phyloP scores from a whole-genome alignment of 2,113 vertebrate species.

The Pterocles orientalis region DNA sequence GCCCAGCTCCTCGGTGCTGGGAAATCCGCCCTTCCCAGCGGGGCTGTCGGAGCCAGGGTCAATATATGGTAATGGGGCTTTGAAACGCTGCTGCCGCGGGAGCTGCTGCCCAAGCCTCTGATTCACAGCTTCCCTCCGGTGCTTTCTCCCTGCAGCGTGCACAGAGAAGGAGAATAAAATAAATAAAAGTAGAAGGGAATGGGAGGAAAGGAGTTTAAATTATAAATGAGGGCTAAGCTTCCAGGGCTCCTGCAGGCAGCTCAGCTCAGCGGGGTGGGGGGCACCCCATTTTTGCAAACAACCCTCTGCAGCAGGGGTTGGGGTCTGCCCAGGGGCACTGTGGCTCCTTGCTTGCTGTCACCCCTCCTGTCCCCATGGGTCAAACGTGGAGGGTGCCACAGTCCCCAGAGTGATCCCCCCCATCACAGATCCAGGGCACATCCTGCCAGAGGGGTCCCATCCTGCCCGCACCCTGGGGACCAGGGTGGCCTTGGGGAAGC shows the following conservation, averaged over 20 bases:
- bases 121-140: slow-evolving; percentile 64
- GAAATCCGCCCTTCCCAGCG: slow-evolving; percentile 29
- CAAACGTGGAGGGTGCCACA: neutral
- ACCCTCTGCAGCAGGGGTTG: neutral
- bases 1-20: neutral
- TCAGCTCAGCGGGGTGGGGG: neutral
- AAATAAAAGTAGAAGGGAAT: slow-evolving; percentile 51
- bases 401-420: neutral
- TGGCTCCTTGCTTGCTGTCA: neutral
- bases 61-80: slow-evolving; percentile 73
- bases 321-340: neutral
- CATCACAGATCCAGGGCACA: neutral
- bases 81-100: slow-evolving; percentile 47
- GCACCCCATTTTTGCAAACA: neutral
- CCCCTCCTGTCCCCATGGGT: neutral
- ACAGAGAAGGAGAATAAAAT: slow-evolving; percentile 1
- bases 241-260: slow-evolving; percentile 2
- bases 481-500: neutral
- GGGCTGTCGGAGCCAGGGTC: slow-evolving; percentile 67
- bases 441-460: rapidly evolving
- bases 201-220: slow-evolving; percentile 41
- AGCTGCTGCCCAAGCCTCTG: slow-evolving; percentile 47
- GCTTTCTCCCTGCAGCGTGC: slow-evolving; percentile 10
- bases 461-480: neutral
- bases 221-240: slow-evolving; percentile 64